phyloP scores from a whole-genome alignment of 2,113 vertebrate species.

The Anguilla japonica region DNA sequence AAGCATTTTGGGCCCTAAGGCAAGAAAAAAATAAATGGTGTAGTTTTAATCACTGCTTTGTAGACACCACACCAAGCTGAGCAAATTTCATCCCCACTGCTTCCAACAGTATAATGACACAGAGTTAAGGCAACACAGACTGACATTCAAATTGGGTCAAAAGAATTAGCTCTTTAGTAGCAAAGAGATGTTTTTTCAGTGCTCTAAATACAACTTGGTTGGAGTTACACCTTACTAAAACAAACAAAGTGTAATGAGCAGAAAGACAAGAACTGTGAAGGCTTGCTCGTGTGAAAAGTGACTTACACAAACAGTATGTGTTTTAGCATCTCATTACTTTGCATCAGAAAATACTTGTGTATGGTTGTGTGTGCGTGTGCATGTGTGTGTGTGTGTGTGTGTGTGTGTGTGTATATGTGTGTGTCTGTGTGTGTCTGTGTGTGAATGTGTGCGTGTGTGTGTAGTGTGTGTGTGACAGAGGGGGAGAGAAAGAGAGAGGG shows the following conservation, averaged over 20 bases:
- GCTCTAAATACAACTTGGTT: not conserved
- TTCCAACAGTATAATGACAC: conserved; percentile 1
- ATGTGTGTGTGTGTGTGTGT: not conserved
- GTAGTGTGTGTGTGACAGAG: not conserved
- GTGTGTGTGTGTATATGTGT: not conserved
- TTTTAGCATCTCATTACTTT: not conserved
- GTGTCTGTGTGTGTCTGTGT: not conserved
- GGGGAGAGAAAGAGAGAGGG: conserved; percentile 2
- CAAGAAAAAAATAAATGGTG: conserved; percentile 10
- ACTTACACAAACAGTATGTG: not conserved
- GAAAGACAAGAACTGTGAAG: not conserved
- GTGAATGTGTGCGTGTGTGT: not conserved
- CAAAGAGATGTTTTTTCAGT: not conserved
- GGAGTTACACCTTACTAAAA: not conserved
- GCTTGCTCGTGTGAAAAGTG: not conserved
- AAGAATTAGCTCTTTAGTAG: not conserved
- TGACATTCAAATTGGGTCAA: conserved; percentile 24
- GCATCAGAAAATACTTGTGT: not conserved
- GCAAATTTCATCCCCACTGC: not conserved
- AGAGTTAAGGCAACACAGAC: not conserved
- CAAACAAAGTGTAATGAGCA: not conserved
- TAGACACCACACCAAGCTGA: conserved; percentile 12
- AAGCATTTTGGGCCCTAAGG: not conserved
- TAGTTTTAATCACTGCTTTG: conserved; percentile 20
- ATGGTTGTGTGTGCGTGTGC: conserved; percentile 11